Conservation (phyloP, 2,888 invertebrate genomes). For the Spodoptera littoralis region DNA sequence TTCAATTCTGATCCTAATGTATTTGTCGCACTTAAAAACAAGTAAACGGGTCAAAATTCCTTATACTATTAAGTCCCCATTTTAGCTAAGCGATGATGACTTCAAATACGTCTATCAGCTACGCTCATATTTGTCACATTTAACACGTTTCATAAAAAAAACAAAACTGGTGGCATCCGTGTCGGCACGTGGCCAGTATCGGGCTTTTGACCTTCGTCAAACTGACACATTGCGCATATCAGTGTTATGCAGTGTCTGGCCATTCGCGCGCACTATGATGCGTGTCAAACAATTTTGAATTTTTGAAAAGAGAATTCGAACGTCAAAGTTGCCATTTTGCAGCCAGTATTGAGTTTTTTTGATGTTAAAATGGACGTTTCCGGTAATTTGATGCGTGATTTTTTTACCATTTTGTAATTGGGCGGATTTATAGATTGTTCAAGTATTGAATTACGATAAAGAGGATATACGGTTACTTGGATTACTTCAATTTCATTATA, state of each 20-base stretch:
- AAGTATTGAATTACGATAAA: slow-evolving; percentile 13
- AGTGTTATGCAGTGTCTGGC: slow-evolving; percentile 74
- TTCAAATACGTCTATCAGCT: slow-evolving; percentile 11
- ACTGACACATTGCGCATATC: slow-evolving; percentile 85
- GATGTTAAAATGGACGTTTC: slow-evolving; percentile 30
- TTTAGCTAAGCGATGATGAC: not conserved
- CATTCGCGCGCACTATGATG: slow-evolving; percentile 67
- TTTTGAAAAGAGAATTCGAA: slow-evolving; percentile 34
- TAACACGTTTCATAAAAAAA: slow-evolving; percentile 56
- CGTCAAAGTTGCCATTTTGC: too few relatives aligned
- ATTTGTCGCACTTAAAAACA: too few relatives aligned
- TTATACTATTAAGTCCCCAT: too few relatives aligned
- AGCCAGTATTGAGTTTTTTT: not conserved
- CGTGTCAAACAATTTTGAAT: slow-evolving; percentile 53
- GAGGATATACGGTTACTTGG: slow-evolving; percentile 12
- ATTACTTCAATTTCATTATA: slow-evolving; percentile 8
- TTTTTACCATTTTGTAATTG: slow-evolving; percentile 17
- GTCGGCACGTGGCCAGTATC: slow-evolving; percentile 80
- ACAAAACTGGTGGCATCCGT: slow-evolving; percentile 66
- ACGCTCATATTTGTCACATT: slow-evolving; percentile 45
- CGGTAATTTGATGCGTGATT: slow-evolving; percentile 22
- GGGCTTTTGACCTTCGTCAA: slow-evolving; percentile 84
- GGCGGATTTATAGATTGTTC: not conserved
- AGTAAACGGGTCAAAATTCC: too few relatives aligned
- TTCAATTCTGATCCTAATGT: too few relatives aligned